Evolutionary conservation across 2,797 vertebrate species (phyloP), one percentile per base, ranked within the genome.

Genomic region (Neosilurus mollespiculum): DNA sequence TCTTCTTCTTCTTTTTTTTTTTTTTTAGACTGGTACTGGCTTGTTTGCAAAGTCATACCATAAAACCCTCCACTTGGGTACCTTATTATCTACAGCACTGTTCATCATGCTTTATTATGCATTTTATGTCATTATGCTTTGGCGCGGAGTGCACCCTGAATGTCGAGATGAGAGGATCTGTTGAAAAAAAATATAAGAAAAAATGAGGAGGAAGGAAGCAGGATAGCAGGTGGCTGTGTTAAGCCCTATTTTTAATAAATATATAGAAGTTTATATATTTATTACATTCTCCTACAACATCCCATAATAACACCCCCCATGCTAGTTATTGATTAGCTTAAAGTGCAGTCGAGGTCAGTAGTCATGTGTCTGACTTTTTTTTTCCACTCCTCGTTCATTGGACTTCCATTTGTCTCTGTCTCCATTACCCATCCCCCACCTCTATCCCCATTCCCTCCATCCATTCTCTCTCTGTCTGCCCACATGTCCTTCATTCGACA

Each of bases 401-500:
- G 79, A 37, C 82, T 72, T 86, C 83, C 83, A 88, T 88, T 88
- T 87, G 86, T 87, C 83, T 87, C 81, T 81, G 81, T 87, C 85
- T 84, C 76, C 65, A 73, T 80, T 34, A 11, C 51, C 70, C 59
- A 64, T 82, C 86, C 58, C 66, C 79, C 84, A 10, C 22, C 82
- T n/a, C 65, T 65, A 78, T 84, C 54, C 59, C 81, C 81, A 14
- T 49, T 85, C 59, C 53, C 70, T 58, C 62, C 5, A 53, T 81
- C 61, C 30, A 73, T 65, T 16, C 49, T 70, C 69, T 75, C 75
- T 30, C 62, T 80, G 79, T 86, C 77, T 84, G 56, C 56, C 59
- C 34, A 51, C 77, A 53, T 84, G 83, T 87, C 85, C 88, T 87
- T 89, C 87, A 87, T 82, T 79, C 83, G 85, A 86, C 83, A 87